phyloP scores from a whole-genome alignment of 1,140 invertebrate genomes.

The Drosophila miranda region DNA sequence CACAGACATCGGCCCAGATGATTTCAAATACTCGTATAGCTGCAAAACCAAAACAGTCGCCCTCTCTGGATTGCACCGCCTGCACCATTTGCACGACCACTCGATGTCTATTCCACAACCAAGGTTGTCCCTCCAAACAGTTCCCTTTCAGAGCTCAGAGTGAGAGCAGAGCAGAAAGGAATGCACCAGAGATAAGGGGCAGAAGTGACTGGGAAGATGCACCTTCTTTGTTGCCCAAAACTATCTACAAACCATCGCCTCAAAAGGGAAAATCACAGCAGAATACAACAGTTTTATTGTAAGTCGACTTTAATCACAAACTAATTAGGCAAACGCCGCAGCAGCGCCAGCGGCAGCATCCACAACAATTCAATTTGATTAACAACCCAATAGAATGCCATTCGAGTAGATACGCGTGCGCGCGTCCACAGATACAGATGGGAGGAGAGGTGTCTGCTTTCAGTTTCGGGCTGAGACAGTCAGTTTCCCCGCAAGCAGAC shows the following conservation, averaged over 20 bases:
- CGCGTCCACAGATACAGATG: slow-evolving; percentile 3
- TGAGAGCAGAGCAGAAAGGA: slow-evolving; percentile 6
- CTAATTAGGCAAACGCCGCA: slow-evolving; percentile 54
- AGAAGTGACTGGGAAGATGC: neutral
- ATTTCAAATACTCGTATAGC: slow-evolving; percentile 20
- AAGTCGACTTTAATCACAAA: slow-evolving; percentile 64
- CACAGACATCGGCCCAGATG: slow-evolving; percentile 61
- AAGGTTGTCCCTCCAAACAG: neutral
- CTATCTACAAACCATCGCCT: slow-evolving; percentile 19
- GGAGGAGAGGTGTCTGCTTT: slow-evolving; percentile 57
- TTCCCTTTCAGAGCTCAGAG: slow-evolving; percentile 7
- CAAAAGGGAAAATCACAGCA: neutral
- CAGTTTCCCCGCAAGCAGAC: too few relatives aligned
- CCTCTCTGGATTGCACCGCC: slow-evolving; percentile 10
- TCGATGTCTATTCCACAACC: too few relatives aligned
- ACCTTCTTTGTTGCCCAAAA: neutral
- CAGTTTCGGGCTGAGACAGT: slow-evolving; percentile 12
- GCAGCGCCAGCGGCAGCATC: slow-evolving; percentile 14
- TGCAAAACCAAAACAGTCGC: slow-evolving; percentile 60
- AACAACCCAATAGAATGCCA: slow-evolving; percentile 42
- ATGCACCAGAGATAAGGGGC: neutral
- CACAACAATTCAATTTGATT: slow-evolving; percentile 52
- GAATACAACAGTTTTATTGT: slow-evolving; percentile 36
- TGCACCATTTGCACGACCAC: neutral
- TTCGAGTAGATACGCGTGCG: slow-evolving; percentile 7